Evolutionary conservation across 1,140 invertebrate species (phyloP).

Genomic region (Ctenoplectra terminalis): DNA sequence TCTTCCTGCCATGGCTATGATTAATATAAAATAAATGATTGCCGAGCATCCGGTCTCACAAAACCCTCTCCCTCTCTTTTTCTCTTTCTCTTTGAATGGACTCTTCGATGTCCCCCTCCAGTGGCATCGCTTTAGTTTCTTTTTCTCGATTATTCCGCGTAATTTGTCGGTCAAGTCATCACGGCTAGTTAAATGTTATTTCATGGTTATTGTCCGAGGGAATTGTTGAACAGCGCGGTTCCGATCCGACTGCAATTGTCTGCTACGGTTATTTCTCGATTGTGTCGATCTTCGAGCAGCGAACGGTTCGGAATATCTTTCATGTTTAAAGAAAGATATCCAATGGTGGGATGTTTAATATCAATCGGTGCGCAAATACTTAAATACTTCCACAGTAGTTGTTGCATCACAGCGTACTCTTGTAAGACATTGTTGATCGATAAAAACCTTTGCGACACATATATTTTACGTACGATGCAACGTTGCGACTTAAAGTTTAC

Average conservation of each 20-base stretch:
- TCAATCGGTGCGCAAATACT: too few species aligned
- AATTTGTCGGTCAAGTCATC: conserved; percentile 82
- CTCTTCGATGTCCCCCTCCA: conserved; percentile 11
- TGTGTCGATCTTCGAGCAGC: conserved; percentile 13
- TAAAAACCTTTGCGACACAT: neutral
- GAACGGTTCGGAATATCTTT: neutral
- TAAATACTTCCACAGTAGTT: too few species aligned
- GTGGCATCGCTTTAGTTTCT: conserved; percentile 52
- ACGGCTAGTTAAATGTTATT: conserved; percentile 82
- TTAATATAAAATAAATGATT: conserved; percentile 83
- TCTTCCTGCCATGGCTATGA: conserved; percentile 75
- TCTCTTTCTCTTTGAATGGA: conserved; percentile 27
- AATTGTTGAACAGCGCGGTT: conserved; percentile 71
- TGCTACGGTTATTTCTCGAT: conserved; percentile 35
- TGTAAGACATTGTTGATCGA: too few species aligned
- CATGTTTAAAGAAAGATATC: too few species aligned
- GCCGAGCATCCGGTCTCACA: conserved; percentile 81
- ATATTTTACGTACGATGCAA: neutral
- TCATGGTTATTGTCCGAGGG: conserved; percentile 81
- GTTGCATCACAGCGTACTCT: too few species aligned
- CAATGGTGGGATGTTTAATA: too few species aligned
- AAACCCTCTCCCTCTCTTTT: conserved; percentile 58
- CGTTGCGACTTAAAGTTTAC: neutral
- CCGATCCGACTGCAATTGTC: conserved; percentile 59
- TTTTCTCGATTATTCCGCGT: conserved; percentile 80